Base-by-base conservation (phyloP, 2,888 invertebrate genomes). In the Archaeoteleia sp. region DNA sequence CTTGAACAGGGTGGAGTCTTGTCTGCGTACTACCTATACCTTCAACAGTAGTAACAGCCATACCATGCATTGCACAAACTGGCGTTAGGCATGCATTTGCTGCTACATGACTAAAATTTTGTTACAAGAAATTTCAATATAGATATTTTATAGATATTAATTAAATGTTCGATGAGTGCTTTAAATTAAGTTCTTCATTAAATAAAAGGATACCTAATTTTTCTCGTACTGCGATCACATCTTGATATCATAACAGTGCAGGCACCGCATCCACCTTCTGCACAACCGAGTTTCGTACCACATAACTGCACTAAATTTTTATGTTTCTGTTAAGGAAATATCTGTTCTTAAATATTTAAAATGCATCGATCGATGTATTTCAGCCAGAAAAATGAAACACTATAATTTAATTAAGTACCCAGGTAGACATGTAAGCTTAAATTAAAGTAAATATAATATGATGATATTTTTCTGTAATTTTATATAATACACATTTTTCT, bases 261-360 rank as follows among this genome's bases (percentile, higher is more conserved):
- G 0, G 96, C 96, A 0, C 97, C 97, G 80, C 97, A 97, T 1
- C 96, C 96, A 15, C 97, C 97, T 87, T 97, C 97, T 0, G 93
- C 95, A 81, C 97, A 97, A 17, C 95, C 96, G 67, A 96, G 87
- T 87, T 97, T 97, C 1, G 96, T 95, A n/a, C 97, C 97, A 69
- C 92, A 93, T 70, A 97, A 86, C 29, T 88, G 87, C 39, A 95
- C 91, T 91, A 73, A 32, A 39, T n/a, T n/a, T n/a, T n/a, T n/a
- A n/a, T n/a, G n/a, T n/a, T n/a, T n/a, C n/a, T n/a, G n/a, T n/a
- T n/a, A n/a, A n/a, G n/a, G n/a, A 9, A 46, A 37, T 1, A 7
- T 23, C n/a, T n/a, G n/a, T n/a, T n/a, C n/a, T n/a, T n/a, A n/a
- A n/a, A n/a, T n/a, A n/a, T n/a, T n/a, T n/a, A n/a, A n/a, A n/a